Evolutionary conservation across 2,113 vertebrate species (phyloP), one percentile per base, ranked within the genome.

Genomic region (Psilopsiagon aymara): DNA sequence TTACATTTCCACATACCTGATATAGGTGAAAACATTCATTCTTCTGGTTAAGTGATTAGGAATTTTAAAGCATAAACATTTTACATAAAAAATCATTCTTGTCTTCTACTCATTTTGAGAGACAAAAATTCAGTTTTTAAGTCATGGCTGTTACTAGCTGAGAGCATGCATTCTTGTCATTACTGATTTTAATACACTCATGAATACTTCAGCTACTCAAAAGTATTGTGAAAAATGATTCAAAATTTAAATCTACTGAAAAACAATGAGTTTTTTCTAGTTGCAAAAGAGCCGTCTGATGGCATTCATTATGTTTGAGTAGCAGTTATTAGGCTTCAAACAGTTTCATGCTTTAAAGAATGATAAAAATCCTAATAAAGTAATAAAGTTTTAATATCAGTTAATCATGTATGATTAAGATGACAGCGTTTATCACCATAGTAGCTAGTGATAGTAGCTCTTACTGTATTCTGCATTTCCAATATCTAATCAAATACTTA

Each of bases 321-420:
- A 83, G 86, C 70, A 80, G 63, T 74, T 90, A 84, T 92, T 70
- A 95, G 51, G 35, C 33, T 91, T 91, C 85, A 63, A 92, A 63
- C 4, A 19, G 17, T 70, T 93, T 80, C 35, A 46, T 70, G 37
- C 59, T 92, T 63, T 88, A 76, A 94, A 84, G 37, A 75, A 82
- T 62, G 19, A 93, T 39, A 87, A 85, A 93, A 96, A 62, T 67
- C 6, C 46, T 39, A 73, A 82, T 62, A 89, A 91, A 89, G 35
- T 37, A 37, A 37, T 37, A 37, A 37, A 5, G 14, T 92, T 85
- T 93, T 94, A 85, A 87, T 79, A 85, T 86, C 80, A 94, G 11
- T 16, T 91, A 85, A 93, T 95, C 84, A 82, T 67, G 67, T 49
- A 52, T 80, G 67, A 91, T 95, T 94, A 94, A 90, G 77, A 77